Percentiles rank a stretch among this genome's conserved stretches.
These are phyloP conservation scores for Anaspis maculata DNA, from an alignment of 2,888 invertebrate genomes.

Conservation along the genomic window DNA sequence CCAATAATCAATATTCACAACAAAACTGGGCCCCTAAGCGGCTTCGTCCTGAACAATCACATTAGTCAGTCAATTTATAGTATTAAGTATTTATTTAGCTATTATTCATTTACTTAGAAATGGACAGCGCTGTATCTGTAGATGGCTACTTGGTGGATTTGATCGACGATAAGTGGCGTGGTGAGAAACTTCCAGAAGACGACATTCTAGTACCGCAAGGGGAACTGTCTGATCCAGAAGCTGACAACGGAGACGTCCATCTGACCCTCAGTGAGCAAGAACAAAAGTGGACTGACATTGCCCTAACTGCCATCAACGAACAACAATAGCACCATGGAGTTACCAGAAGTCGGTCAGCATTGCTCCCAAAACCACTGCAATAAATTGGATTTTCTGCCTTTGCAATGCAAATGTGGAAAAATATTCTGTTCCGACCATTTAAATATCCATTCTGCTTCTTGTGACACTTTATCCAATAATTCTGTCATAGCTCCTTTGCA, in stretches of 20 bases:
- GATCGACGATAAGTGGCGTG: conserved; percentile 81
- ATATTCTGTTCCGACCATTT: conserved; percentile 64
- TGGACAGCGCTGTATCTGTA: conserved; percentile 62
- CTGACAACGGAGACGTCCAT: conserved; percentile 85
- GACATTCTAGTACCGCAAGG: conserved; percentile 77
- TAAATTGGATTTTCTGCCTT: conserved; percentile 64
- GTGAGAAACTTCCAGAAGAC: conserved; percentile 74
- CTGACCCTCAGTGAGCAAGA: conserved; percentile 84
- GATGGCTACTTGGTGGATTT: conserved; percentile 71
- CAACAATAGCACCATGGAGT: conserved; percentile 56
- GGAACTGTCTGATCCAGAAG: conserved; percentile 87
- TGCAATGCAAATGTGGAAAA: conserved; percentile 55
- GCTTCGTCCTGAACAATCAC: too few species aligned
- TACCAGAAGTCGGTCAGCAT: conserved; percentile 61
- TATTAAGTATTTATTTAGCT: too few species aligned
- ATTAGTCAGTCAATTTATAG: too few species aligned
- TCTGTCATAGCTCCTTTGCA: too few species aligned
- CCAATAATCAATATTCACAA: too few species aligned
- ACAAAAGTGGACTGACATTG: conserved; percentile 54
- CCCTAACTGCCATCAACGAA: conserved; percentile 46
- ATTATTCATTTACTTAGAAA: conserved; percentile 18
- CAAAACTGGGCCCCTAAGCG: too few species aligned
- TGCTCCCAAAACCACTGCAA: conserved; percentile 56
- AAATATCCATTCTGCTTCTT: conserved; percentile 45
- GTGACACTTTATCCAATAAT: too few species aligned